Conservation (phyloP, 2,797 vertebrate genomes). For the Pantherophis vulpinus region DNA sequence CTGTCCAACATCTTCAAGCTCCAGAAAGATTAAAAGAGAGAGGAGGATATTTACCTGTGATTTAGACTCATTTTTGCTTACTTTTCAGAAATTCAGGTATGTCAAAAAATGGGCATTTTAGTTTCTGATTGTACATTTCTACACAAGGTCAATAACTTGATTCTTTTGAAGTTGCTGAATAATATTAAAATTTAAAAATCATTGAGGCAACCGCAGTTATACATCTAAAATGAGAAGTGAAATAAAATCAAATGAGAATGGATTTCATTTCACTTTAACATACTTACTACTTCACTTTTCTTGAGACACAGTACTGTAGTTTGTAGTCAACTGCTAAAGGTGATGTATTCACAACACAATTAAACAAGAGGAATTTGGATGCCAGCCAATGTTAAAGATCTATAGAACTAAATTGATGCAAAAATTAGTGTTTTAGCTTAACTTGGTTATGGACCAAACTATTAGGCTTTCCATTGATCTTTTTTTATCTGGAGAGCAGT, state of each 20-base stretch:
- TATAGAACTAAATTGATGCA: neutral
- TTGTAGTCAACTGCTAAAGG: neutral
- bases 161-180: neutral
- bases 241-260: neutral
- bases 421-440: neutral
- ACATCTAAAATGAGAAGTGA: neutral
- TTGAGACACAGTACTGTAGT: neutral
- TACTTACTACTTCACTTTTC: neutral
- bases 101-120: neutral
- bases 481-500: slow-evolving; percentile 1
- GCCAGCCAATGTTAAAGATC: neutral
- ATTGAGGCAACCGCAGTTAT: neutral
- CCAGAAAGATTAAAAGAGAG: neutral
- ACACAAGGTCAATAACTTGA: neutral
- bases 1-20: neutral
- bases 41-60: neutral
- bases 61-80: neutral
- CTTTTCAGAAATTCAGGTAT: neutral
- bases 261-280: neutral
- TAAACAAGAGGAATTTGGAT: neutral
- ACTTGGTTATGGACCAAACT: neutral
- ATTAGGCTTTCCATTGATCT: neutral
- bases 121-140: neutral
- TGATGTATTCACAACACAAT: neutral
- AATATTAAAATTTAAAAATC: neutral